Conservation (phyloP, 2,888 invertebrate species). For the Tenthredo amoena region DNA sequence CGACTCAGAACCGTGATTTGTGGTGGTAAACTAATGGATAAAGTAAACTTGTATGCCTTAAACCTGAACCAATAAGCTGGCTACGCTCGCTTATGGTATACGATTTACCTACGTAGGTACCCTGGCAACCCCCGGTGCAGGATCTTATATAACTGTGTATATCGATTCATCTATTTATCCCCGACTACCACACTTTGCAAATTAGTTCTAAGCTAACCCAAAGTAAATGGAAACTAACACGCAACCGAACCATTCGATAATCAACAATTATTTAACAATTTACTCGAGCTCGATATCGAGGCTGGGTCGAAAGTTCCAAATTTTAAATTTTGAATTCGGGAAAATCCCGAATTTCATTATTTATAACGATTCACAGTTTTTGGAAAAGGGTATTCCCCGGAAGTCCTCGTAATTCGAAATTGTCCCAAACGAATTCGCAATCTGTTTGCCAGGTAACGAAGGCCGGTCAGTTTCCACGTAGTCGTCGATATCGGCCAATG, state of each 20-base stretch:
- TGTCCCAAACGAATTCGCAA: neutral
- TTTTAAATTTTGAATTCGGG: no score
- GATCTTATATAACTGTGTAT: neutral
- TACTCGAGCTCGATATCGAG: neutral
- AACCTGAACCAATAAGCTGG: neutral
- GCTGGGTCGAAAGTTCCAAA: no score
- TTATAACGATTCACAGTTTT: no score
- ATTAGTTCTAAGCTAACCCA: slow-evolving; percentile 5
- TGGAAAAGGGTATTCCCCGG: no score
- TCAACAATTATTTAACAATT: neutral
- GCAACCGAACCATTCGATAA: neutral
- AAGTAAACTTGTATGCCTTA: slow-evolving; percentile 2
- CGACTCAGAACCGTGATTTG: neutral
- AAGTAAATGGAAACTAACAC: slow-evolving; percentile 11
- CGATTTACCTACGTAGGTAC: neutral
- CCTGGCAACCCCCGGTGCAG: neutral
- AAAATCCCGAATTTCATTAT: no score
- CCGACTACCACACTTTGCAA: slow-evolving; percentile 1
- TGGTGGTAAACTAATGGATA: neutral
- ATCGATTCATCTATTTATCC: slow-evolving; percentile 28
- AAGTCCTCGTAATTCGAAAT: no score
- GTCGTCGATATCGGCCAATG: neutral
- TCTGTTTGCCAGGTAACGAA: neutral
- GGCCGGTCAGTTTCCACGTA: neutral
- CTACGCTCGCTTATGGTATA: neutral